Evolutionary conservation across 2,113 vertebrate genomes (phyloP).

Genomic region (Microcebus ravelobensis): DNA sequence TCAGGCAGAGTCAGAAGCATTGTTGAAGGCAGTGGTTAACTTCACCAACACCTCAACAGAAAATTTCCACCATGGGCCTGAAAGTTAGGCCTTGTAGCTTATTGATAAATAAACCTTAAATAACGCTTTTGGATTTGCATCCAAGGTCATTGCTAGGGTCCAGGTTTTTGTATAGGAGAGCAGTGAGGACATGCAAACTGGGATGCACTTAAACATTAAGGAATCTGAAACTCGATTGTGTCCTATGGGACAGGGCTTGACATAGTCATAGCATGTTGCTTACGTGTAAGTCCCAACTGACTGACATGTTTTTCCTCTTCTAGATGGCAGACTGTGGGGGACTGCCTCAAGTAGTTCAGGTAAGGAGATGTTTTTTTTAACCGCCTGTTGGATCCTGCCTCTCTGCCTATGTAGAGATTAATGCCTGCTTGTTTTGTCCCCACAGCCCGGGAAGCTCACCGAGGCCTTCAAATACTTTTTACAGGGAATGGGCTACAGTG

Average conservation of each 20-base stretch:
- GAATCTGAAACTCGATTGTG: background rate
- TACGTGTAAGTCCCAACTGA: background rate
- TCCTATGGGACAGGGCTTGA: background rate
- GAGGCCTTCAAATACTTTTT: conserved; percentile 99
- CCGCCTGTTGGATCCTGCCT: background rate
- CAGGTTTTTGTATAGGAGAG: background rate
- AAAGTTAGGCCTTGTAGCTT: background rate
- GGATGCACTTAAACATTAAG: background rate
- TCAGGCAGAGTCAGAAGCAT: background rate
- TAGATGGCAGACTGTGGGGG: conserved; percentile 99
- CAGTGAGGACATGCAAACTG: background rate
- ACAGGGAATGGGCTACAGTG: conserved; percentile 99
- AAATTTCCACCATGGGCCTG: background rate
- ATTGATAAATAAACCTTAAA: background rate
- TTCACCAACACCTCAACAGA: background rate
- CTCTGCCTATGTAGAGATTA: conserved; percentile 36
- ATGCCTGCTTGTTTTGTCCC: conserved; percentile 55
- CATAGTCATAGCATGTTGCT: background rate
- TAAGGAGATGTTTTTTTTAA: conserved; percentile 78
- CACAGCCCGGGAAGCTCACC: conserved; percentile 93
- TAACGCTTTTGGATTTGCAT: background rate
- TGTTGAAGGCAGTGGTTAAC: background rate
- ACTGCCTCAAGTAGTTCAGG: conserved; percentile 96
- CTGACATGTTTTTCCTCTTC: conserved; percentile 68
- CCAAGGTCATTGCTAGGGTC: background rate